Percentiles rank a stretch among this genome's conserved stretches.
phyloP scores from a whole-genome alignment of 2,888 invertebrate species.

The Argyra leucocephala region DNA sequence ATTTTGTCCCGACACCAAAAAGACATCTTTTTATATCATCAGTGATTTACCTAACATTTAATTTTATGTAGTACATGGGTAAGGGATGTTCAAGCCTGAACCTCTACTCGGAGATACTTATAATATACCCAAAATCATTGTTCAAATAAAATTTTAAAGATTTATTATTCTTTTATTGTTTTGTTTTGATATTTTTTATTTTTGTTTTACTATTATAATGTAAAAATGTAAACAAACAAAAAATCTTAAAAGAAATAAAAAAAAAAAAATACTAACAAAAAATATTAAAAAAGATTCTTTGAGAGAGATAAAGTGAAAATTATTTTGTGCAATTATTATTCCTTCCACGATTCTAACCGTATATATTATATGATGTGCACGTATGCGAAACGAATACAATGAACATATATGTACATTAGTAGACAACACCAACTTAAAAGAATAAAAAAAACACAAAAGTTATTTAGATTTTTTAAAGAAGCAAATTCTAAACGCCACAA shows the following conservation, averaged over 20 bases:
- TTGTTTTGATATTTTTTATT: neutral
- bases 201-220: neutral
- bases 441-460: too few species aligned
- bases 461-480: too few species aligned
- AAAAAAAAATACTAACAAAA: neutral
- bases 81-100: too few species aligned
- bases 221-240: neutral
- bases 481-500: neutral
- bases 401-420: neutral
- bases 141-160: neutral
- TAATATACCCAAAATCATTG: neutral
- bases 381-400: neutral
- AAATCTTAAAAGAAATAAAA: neutral
- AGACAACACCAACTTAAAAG: too few species aligned
- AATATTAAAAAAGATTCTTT: constrained; percentile 16
- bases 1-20: too few species aligned
- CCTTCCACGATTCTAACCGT: constrained; percentile 12
- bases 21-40: constrained; percentile 1
- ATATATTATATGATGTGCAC: neutral
- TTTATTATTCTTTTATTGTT: too few species aligned
- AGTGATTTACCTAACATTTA: constrained; percentile 7
- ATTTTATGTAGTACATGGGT: neutral
- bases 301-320: constrained; percentile 18
- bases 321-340: constrained; percentile 16
- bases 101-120: neutral